Percentiles rank a stretch among this genome's conserved stretches.
Conservation (phyloP, 2,113 vertebrate genomes). For the Okapia johnstoni region DNA sequence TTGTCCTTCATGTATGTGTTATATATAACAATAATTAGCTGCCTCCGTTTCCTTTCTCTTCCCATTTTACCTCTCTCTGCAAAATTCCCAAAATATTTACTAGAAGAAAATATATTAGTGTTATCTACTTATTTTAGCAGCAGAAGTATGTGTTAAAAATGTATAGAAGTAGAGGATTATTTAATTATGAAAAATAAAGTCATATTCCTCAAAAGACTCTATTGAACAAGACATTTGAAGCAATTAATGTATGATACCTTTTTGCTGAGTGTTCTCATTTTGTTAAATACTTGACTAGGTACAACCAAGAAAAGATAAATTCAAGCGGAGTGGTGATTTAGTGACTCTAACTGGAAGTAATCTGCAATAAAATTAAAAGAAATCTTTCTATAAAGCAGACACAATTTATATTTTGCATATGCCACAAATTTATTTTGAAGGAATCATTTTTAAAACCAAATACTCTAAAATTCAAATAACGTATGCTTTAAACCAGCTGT, state of each 20-base stretch:
- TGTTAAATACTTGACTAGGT: not conserved
- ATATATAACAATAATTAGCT: not conserved
- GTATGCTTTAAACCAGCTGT: not conserved
- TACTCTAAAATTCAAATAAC: not conserved
- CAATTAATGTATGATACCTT: not conserved
- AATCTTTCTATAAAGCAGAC: not conserved
- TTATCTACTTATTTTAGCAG: not conserved
- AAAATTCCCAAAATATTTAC: not conserved
- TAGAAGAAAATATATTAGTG: not conserved
- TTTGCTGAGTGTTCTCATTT: not conserved
- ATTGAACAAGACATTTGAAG: not conserved
- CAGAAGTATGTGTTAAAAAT: not conserved
- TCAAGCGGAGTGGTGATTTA: not conserved
- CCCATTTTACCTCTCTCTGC: not conserved
- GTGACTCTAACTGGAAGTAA: not conserved
- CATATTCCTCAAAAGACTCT: not conserved
- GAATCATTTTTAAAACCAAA: not conserved
- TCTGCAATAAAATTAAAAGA: not conserved
- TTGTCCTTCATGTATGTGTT: not conserved
- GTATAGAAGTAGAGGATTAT: not conserved
- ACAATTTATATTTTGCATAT: not conserved
- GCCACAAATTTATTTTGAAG: not conserved
- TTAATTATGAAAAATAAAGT: slow-evolving; percentile 35
- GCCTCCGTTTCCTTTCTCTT: not conserved
- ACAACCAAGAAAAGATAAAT: slow-evolving; percentile 3